Evolutionary conservation across 1,140 invertebrate species (phyloP).

Genomic region (Maconellicoccus hirsutus): DNA sequence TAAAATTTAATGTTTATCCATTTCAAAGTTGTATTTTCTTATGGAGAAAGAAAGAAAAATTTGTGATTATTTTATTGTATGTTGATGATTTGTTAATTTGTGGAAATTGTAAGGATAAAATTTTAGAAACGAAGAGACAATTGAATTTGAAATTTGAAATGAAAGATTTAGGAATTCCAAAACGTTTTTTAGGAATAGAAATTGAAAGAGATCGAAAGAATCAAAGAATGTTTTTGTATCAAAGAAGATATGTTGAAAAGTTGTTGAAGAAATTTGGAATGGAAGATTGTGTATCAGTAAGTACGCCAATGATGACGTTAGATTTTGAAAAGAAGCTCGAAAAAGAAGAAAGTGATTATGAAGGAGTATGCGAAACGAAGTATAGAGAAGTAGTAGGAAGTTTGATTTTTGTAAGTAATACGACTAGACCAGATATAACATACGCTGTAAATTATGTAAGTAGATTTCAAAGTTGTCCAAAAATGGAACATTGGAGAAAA

Average conservation of each 20-base stretch:
- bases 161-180: constrained; percentile 30
- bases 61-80: constrained; percentile 11
- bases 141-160: constrained; percentile 26
- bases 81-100: constrained; percentile 25
- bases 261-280: constrained; percentile 25
- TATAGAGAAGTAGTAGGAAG: constrained; percentile 35
- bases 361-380: constrained; percentile 17
- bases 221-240: constrained; percentile 5
- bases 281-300: constrained; percentile 19
- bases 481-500: constrained; percentile 32
- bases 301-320: neutral
- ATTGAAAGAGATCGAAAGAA: neutral
- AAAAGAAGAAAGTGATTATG: neutral
- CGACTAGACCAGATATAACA: constrained; percentile 36
- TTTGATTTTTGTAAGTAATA: constrained; percentile 34
- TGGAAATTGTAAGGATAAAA: constrained; percentile 14
- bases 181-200: constrained; percentile 30
- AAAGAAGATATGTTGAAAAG: constrained; percentile 23
- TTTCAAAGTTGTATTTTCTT: constrained; percentile 14
- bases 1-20: neutral
- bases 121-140: constrained; percentile 23
- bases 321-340: neutral
- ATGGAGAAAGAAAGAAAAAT: neutral
- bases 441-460: constrained; percentile 34
- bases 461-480: constrained; percentile 30